Evolutionary conservation across 2,797 vertebrate genomes (phyloP).

Genomic region (Hephaestus fuliginosus): DNA sequence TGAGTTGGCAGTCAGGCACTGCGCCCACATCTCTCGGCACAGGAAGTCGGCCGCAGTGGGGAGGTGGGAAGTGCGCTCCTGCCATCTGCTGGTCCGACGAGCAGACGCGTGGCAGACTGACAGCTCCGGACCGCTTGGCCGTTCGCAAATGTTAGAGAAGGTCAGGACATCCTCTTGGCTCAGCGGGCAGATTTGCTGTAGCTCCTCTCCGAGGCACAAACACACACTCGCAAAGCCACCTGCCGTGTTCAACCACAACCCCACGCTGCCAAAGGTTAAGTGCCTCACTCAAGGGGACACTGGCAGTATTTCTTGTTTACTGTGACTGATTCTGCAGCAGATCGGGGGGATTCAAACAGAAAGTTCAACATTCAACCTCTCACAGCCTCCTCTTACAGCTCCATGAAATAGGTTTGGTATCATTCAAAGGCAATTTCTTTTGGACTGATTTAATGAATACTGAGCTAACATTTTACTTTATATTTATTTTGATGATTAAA

Average conservation of each 20-base stretch:
- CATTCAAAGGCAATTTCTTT: background rate
- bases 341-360: constrained; percentile 16
- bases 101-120: background rate
- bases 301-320: constrained; percentile 19
- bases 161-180: constrained; percentile 60
- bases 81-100: constrained; percentile 72
- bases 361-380: background rate
- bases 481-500: background rate
- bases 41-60: constrained; percentile 20
- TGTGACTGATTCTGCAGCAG: constrained; percentile 24
- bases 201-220: constrained; percentile 28
- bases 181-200: constrained; percentile 19
- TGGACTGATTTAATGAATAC: background rate
- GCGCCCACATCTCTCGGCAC: constrained; percentile 48
- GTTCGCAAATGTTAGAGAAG: constrained; percentile 39
- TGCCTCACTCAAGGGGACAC: constrained; percentile 13
- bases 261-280: constrained; percentile 48
- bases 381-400: background rate
- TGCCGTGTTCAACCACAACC: constrained; percentile 24
- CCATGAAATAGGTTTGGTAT: background rate
- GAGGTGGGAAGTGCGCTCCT: constrained; percentile 32
- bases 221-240: constrained; percentile 34
- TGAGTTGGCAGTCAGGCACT: constrained; percentile 69
- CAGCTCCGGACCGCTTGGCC: constrained; percentile 15
- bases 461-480: background rate